Percentiles rank a stretch among this genome's conserved stretches.
These are phyloP conservation scores for Gymnocheta viridis DNA, from an alignment of 2,888 invertebrate genomes.

Conservation along the genomic window DNA sequence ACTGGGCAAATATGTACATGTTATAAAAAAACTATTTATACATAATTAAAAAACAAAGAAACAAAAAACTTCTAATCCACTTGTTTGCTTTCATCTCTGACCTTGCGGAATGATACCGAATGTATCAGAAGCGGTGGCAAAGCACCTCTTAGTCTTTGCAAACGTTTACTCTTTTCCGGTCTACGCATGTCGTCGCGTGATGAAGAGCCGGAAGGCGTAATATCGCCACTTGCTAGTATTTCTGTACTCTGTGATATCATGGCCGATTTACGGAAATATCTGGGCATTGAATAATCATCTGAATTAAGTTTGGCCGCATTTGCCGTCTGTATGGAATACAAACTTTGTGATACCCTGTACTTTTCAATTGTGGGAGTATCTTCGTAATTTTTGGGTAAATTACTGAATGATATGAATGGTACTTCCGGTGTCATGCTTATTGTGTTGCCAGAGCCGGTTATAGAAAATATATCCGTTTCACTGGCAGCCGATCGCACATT, in stretches of 20 bases:
- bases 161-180: conserved; percentile 80
- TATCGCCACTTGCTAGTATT: conserved; percentile 70
- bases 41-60: background rate
- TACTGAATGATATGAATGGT: conserved; percentile 81
- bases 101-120: conserved; percentile 79
- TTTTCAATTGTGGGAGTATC: conserved; percentile 82
- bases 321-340: conserved; percentile 83
- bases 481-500: conserved; percentile 78
- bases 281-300: conserved; percentile 85
- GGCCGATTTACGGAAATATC: conserved; percentile 84
- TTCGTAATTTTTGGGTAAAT: conserved; percentile 81
- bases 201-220: conserved; percentile 72
- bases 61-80: conserved; percentile 71
- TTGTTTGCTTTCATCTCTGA: conserved; percentile 77
- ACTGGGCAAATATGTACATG: background rate
- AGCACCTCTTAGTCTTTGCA: conserved; percentile 80
- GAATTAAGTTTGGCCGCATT: conserved; percentile 82
- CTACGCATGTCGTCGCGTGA: conserved; percentile 75
- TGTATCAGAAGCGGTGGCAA: conserved; percentile 81
- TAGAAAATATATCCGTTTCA: conserved; percentile 81
- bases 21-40: background rate
- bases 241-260: conserved; percentile 80
- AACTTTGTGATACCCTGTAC: conserved; percentile 81
- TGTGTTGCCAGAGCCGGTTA: conserved; percentile 77
- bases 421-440: conserved; percentile 83